Conservation (phyloP, 2,113 vertebrate species). For the Chinchilla lanigera region DNA sequence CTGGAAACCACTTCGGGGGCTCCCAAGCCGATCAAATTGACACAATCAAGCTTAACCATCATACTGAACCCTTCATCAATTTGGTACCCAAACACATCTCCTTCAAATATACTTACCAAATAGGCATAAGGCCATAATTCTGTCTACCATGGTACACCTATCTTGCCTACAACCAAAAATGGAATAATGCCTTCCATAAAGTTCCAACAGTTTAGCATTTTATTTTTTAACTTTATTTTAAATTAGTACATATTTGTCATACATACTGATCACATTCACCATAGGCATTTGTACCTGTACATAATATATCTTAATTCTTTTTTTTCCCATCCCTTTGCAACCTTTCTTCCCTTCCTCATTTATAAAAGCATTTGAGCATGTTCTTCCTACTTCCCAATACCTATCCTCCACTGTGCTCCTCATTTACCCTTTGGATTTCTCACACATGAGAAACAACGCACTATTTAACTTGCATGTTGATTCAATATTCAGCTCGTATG, state of each 20-base stretch:
- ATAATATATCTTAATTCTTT: not conserved
- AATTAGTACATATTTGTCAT: not conserved
- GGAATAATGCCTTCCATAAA: not conserved
- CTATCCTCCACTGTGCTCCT: not conserved
- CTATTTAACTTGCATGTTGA: not conserved
- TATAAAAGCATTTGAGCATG: not conserved
- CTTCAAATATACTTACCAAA: not conserved
- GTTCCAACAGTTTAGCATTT: not conserved
- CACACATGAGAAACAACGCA: not conserved
- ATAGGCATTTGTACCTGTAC: not conserved
- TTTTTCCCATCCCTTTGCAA: not conserved
- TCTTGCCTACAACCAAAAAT: not conserved
- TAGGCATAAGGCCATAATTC: not conserved
- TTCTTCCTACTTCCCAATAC: not conserved
- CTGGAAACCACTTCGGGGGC: not conserved
- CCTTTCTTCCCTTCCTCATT: not conserved
- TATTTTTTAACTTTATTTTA: not conserved
- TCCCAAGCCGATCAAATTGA: not conserved
- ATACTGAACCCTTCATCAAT: not conserved
- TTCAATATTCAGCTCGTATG: not conserved
- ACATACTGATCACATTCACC: not conserved
- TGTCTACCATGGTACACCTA: not conserved
- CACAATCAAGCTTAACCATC: not conserved
- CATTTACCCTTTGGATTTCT: not conserved
- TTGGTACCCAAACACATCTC: not conserved